These are phyloP conservation scores for Cotesia chilonis DNA, from an alignment of 1,140 invertebrate species.

Conservation along the genomic window DNA sequence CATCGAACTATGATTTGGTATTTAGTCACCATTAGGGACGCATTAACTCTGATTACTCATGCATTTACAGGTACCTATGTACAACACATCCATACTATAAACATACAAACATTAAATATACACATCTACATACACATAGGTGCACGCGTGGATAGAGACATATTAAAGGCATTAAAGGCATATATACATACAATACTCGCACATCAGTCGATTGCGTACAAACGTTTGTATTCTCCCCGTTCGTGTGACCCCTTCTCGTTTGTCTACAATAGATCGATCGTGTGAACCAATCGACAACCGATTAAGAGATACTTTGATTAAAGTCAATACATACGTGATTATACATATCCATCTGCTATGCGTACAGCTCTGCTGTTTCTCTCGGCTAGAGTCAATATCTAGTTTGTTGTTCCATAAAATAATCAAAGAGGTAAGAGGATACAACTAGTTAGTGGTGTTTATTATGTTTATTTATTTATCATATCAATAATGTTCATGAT, in stretches of 20 bases:
- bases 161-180: constrained; percentile 45
- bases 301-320: constrained; percentile 42
- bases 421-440: background rate
- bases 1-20: constrained; percentile 63
- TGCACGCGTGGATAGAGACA: constrained; percentile 22
- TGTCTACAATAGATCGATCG: constrained; percentile 33
- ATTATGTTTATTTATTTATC: no score
- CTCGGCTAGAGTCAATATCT: constrained; percentile 29
- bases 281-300: constrained; percentile 36
- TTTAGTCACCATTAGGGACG: constrained; percentile 64
- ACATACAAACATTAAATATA: no score
- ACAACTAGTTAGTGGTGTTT: background rate
- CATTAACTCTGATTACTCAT: constrained; percentile 62
- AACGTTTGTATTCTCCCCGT: constrained; percentile 31
- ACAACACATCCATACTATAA: constrained; percentile 18
- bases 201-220: constrained; percentile 40
- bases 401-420: constrained; percentile 37
- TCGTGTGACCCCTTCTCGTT: background rate
- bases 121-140: background rate
- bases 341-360: background rate
- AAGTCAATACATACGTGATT: constrained; percentile 27
- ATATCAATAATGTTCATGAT: constrained; percentile 10
- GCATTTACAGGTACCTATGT: constrained; percentile 47
- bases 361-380: no score
- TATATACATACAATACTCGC: constrained; percentile 38